phyloP scores from a whole-genome alignment of 1,140 invertebrate genomes.

The Phymorhynchus buccinoides region DNA sequence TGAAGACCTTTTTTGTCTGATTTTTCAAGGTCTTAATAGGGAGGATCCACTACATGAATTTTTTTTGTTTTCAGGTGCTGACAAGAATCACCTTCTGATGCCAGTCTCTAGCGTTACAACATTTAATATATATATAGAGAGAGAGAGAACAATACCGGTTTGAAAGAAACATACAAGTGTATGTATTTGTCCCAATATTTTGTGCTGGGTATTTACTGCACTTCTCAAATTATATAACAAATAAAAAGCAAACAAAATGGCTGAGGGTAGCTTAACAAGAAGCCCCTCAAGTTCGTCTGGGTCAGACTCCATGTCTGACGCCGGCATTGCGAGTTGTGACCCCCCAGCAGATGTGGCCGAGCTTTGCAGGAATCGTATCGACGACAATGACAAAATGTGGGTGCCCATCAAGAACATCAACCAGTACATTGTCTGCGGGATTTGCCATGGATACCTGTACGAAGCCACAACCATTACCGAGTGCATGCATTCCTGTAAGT shows the following conservation, averaged over 20 bases:
- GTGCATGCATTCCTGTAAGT: conserved; percentile 75
- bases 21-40: too few species aligned
- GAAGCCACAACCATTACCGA: conserved; percentile 76
- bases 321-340: neutral
- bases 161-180: too few species aligned
- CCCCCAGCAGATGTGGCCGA: neutral
- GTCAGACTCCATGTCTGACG: neutral
- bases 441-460: conserved; percentile 75
- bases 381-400: conserved; percentile 47
- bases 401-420: conserved; percentile 64
- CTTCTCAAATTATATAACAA: too few species aligned
- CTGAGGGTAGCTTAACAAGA: neutral
- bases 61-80: too few species aligned
- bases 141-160: too few species aligned
- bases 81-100: too few species aligned
- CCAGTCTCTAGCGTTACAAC: too few species aligned
- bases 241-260: neutral
- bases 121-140: too few species aligned
- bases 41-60: too few species aligned
- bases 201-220: too few species aligned
- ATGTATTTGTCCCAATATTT: too few species aligned
- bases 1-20: too few species aligned
- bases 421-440: conserved; percentile 69
- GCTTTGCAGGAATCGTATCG: conserved; percentile 32
- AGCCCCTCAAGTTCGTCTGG: neutral